Evolutionary conservation across 2,888 invertebrate species (phyloP), one percentile per base, ranked within the genome.

Genomic region (Agrochola macilenta): DNA sequence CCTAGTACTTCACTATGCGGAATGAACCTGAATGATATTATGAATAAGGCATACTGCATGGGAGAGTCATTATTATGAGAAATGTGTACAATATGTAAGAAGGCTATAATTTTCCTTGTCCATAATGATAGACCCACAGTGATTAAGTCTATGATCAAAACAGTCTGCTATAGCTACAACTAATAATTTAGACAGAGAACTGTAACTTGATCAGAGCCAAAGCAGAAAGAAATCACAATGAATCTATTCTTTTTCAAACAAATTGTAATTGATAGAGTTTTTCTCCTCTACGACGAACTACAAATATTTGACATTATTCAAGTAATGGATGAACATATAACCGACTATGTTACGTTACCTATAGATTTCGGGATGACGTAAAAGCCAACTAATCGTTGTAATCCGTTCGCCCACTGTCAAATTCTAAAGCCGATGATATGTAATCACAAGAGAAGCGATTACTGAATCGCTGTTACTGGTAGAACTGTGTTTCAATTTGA

Each of bases 1-100:
- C 87, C 89, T 90, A 83, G 90, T 89, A 89, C 83, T 88, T 83
- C 69, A 87, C 83, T 78, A 82, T 86, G 82, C 84, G 81, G 81
- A 79, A 66, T 78, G 72, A 84, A 88, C 83, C 87, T 87, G 84
- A 87, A 88, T 82, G 70, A 82, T 75, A 82, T 72, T 82, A 82
- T 74, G 77, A 78, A 82, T 77, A 83, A 81, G 23, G 66, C 76
- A 81, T 81, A 66, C 57, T 65, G 65, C 52, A 79, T 71, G 69
- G 52, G 69, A 73, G 78, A 70, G 30, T 17, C 69, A 73, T 69
- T 70, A 71, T 54, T 71, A 61, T 79, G 58, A 74, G 66, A 64
- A 72, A 76, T 69, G 65, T 46, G 39, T 23, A 58, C 3, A 46
- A 39, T 63, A 57, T 30, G 66, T 74, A 54, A 14, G 30, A 52